Percentiles rank a stretch among this genome's conserved stretches.
Conservation (phyloP, 2,888 invertebrate genomes). For the Drosophila limbata region DNA sequence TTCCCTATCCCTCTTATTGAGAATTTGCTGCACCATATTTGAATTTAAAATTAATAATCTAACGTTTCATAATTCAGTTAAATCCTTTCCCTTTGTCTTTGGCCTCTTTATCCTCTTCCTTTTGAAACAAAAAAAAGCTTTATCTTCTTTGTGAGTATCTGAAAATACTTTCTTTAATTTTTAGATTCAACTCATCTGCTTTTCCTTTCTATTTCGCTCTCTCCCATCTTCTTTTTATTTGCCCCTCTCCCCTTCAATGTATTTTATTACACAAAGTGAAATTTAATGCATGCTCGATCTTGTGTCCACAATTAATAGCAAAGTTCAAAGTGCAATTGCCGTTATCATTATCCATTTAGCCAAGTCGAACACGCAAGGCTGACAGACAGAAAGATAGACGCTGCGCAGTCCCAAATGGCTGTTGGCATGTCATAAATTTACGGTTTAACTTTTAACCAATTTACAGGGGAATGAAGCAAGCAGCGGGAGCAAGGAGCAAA, state of each 20-base stretch:
- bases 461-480: constrained; percentile 66
- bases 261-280: constrained; percentile 9
- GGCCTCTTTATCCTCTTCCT: background rate
- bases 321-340: constrained; percentile 75
- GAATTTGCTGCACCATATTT: no score
- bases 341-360: constrained; percentile 71
- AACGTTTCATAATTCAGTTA: no score
- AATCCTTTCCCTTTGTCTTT: background rate
- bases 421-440: constrained; percentile 79
- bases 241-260: background rate
- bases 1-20: no score
- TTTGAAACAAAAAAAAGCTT: background rate
- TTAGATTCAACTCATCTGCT: background rate
- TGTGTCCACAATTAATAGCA: constrained; percentile 61
- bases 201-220: background rate
- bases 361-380: constrained; percentile 62
- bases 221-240: background rate
- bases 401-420: constrained; percentile 67
- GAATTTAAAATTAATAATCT: no score
- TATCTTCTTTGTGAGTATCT: background rate
- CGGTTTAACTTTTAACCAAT: constrained; percentile 81
- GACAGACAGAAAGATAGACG: constrained; percentile 41
- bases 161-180: background rate
- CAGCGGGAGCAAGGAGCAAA: constrained; percentile 21
- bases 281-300: constrained; percentile 36